Base-by-base conservation (phyloP, 2,113 vertebrate genomes). In the Nycticebus coucang region DNA sequence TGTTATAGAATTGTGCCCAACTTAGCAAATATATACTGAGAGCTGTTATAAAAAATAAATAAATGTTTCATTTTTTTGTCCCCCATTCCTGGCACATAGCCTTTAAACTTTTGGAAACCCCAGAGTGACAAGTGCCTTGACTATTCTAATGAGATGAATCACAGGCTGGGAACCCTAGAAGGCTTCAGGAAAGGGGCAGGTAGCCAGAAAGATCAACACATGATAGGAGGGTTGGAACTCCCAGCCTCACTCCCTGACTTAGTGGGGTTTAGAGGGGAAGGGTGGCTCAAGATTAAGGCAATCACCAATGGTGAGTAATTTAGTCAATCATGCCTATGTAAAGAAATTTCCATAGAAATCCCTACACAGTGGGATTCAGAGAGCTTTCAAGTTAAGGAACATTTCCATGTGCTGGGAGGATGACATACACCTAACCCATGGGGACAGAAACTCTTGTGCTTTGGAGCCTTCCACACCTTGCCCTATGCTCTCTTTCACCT, bases 21-120 rank as follows among this genome's bases (percentile, higher is more conserved):
- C n/a, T 94, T 93, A 94, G 89, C 41, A 95, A 94, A 78, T 69
- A 91, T 8, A 74, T 28, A 86, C 24, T 72, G 24, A 91, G 11
- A 53, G n/a, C 68, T 28, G 2, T 57, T 21, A 88, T 62, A 28
- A 41, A 21, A 35, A 55, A 30, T 77, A 41, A 74, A 22, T 66
- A n/a, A 79, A 30, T 57, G 62, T 53, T 89, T 53, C 7, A 17
- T 57, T 21, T 62, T 30, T 62, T 78, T 78, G 30, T 66, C 33
- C 18, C 50, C 53, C 30, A 41, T 57, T 80, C 62, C n/a, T 57
- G 35, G 24, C 50, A 41, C 12, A 79, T 3, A 53, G n/a, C 4
- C 57, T 24, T 50, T 41, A 30, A 53, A 50, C 24, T 7, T 45
- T 79, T 79, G 17, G 7, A 33, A 14, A 37, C n/a, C 68, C 71